These are phyloP conservation scores for Meteorus cinctellus DNA, from an alignment of 2,888 invertebrate species.

Conservation along the genomic window DNA sequence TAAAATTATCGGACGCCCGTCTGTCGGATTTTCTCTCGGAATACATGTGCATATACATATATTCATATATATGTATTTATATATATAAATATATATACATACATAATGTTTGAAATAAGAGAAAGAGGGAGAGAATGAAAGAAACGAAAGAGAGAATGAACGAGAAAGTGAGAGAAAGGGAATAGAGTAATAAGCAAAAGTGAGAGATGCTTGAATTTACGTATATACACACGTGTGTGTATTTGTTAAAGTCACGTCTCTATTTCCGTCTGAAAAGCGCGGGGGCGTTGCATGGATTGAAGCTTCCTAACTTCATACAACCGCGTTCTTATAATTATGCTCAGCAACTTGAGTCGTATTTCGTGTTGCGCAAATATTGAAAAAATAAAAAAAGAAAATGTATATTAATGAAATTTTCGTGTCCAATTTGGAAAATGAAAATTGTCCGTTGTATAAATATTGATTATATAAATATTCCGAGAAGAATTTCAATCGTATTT, in stretches of 20 bases:
- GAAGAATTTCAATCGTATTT: no score
- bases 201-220: slow-evolving; percentile 30
- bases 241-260: slow-evolving; percentile 62
- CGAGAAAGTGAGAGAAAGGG: slow-evolving; percentile 6
- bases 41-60: slow-evolving; percentile 11
- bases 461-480: not conserved
- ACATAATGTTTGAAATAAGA: not conserved
- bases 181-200: slow-evolving; percentile 25
- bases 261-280: slow-evolving; percentile 63
- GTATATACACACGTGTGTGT: slow-evolving; percentile 20
- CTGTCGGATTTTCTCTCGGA: slow-evolving; percentile 33
- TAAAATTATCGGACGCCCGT: slow-evolving; percentile 38
- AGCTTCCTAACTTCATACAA: slow-evolving; percentile 56
- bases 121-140: not conserved
- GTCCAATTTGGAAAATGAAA: not conserved
- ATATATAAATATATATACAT: not conserved
- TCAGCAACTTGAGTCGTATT: slow-evolving; percentile 43
- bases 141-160: slow-evolving; percentile 18
- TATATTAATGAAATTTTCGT: not conserved
- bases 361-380: not conserved
- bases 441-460: not conserved
- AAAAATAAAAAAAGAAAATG: not conserved
- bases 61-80: not conserved
- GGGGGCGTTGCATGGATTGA: slow-evolving; percentile 65
- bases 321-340: slow-evolving; percentile 47